Evolutionary conservation across 2,797 vertebrate species (phyloP), one percentile per base, ranked within the genome.

Genomic region (Chelmon rostratus): DNA sequence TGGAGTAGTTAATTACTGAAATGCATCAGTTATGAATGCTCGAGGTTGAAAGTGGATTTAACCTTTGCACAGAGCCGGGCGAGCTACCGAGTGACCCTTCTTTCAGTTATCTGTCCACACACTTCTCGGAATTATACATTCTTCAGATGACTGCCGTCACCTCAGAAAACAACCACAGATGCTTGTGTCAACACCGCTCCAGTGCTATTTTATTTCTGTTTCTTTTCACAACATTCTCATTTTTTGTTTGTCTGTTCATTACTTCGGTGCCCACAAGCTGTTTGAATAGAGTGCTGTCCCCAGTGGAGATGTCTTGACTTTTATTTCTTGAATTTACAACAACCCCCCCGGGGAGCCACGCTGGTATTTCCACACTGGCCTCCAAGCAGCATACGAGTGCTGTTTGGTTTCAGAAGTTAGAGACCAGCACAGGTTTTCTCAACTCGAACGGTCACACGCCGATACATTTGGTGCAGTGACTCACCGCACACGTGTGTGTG

Each of bases 241-340:
- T 80, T 76, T 79, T 64, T 69, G 38, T 78, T 82, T 73, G 61
- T 59, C 28, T 73, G 33, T 80, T 81, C 71, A 80, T 87, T 76
- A 72, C 84, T 81, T 65, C 25, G 59, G 54, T 79, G 40, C 72
- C 65, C 58, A 52, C 35, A 37, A 79, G 79, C 84, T 76, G 70
- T 65, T 77, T 81, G 72, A 72, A 71, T 70, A 61, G 37, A 89
- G 66, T 25, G 25, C 59, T 58, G 71, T 82, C 84, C 83, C 86
- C 73, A 52, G 38, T 68, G 78, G 85, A 83, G 62, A 88, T 68
- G 65, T 86, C 74, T 69, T 81, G 78, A 84, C 82, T 90, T 92
- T 87, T 82, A 86, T 89, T 88, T 89, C 67, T 89, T 71, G 73
- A 85, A 80, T 90, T 86, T 88, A 80, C 72, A 78, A 75, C 85